Conservation (phyloP, 2,113 vertebrate genomes). For the Leucosticte australis region DNA sequence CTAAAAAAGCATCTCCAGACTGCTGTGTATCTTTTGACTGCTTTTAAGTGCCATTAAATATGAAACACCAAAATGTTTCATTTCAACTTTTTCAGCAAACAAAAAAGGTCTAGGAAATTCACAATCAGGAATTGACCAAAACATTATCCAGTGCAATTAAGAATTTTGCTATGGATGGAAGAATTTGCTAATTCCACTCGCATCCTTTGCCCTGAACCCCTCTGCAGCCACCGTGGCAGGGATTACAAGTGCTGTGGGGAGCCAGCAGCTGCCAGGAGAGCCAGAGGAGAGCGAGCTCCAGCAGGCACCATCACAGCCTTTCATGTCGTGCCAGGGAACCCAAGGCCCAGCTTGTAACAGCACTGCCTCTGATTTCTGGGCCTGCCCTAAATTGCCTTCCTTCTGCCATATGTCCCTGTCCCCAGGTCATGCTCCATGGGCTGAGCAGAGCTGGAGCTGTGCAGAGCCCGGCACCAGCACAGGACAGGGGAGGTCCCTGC, state of each 20-base stretch:
- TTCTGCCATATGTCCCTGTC: slow-evolving; percentile 9
- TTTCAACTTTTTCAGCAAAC: background rate
- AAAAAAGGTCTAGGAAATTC: background rate
- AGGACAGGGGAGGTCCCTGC: background rate
- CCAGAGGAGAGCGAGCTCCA: background rate
- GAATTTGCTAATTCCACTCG: slow-evolving; percentile 10
- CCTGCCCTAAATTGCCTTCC: background rate
- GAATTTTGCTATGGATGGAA: background rate
- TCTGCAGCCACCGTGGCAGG: background rate
- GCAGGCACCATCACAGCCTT: background rate
- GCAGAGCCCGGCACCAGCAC: background rate
- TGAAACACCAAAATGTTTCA: background rate
- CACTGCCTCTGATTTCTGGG: background rate
- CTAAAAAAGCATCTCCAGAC: background rate
- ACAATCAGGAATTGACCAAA: background rate
- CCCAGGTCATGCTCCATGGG: background rate
- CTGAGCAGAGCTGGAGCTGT: background rate
- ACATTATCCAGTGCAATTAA: fast-evolving
- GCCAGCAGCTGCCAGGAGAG: background rate
- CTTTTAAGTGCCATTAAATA: background rate
- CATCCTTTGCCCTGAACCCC: background rate
- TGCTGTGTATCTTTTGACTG: background rate
- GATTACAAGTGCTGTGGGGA: background rate
- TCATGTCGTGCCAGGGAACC: background rate
- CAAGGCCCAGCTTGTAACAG: background rate